Evolutionary conservation across 2,113 vertebrate species (phyloP).

Genomic region (Oryctolagus cuniculus): mOryCun1.1 NC_091435.1:175913001-175913500

Average conservation of each 20-base stretch:
- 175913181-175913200: neutral
- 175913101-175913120: neutral
- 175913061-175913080: neutral
- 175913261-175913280: neutral
- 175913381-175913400: neutral
- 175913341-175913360: neutral
- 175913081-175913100: neutral
- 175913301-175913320: neutral
- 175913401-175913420: neutral
- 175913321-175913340: neutral
- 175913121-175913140: neutral
- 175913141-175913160: neutral
- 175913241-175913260: neutral
- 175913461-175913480: neutral
- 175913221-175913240: constrained; percentile 19
- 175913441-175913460: neutral
- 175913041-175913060: constrained; percentile 20
- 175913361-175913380: neutral
- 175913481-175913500: neutral
- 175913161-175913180: neutral
- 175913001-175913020: neutral
- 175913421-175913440: neutral
- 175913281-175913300: neutral
- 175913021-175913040: neutral
- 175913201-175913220: neutral